phyloP scores from a whole-genome alignment of 2,888 invertebrate species.

The Pristionchus arcanus region DNA sequence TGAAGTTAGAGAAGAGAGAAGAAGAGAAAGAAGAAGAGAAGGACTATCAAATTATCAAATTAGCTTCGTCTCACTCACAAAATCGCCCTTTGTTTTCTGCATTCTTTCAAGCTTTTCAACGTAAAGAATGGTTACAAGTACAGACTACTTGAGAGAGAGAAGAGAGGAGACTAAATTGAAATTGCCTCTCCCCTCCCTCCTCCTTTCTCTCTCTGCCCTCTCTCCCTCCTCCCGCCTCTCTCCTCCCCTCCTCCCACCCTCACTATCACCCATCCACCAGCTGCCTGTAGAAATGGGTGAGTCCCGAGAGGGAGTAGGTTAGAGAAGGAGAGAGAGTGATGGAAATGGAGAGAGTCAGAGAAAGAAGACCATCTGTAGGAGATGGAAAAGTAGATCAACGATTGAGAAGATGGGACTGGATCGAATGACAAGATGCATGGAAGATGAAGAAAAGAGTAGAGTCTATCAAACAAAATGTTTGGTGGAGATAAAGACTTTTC shows the following conservation, averaged over 20 bases:
- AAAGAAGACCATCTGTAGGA: not conserved
- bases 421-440: not conserved
- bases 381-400: conserved; percentile 25
- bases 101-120: conserved; percentile 20
- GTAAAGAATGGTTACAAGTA: conserved; percentile 27
- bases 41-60: conserved; percentile 44
- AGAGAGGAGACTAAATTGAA: conserved; percentile 38
- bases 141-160: not conserved
- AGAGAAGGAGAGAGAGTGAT: conserved; percentile 2
- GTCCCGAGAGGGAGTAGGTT: not conserved
- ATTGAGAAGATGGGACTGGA: conserved; percentile 19
- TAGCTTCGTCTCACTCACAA: conserved; percentile 35
- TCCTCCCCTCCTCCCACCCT: not conserved
- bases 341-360: conserved; percentile 27
- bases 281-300: conserved; percentile 40
- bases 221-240: not conserved
- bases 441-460: not conserved
- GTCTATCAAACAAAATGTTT: too few species aligned
- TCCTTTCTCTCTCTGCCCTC: not conserved
- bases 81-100: conserved; percentile 30
- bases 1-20: conserved; percentile 24
- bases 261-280: conserved; percentile 22
- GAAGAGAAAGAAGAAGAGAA: not conserved
- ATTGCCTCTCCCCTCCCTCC: not conserved
- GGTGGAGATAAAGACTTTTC: too few species aligned